Evolutionary conservation across 2,888 invertebrate species (phyloP), one percentile per base, ranked within the genome.

Genomic region (Apamea epomidion): DNA sequence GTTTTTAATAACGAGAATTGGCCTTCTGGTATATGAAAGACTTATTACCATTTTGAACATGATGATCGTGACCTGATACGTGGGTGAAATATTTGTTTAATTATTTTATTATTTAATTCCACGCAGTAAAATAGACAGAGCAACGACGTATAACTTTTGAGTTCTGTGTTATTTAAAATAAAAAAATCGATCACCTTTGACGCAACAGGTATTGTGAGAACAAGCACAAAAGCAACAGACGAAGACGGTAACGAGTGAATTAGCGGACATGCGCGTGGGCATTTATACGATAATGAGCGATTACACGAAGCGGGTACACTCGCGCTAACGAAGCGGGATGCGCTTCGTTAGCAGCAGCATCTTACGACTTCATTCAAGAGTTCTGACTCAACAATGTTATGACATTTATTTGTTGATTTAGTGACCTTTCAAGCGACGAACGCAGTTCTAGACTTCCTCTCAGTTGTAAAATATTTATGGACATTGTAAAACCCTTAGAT

Each of bases 311-410:
- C 83, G 54, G 87, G 76, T 65, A 58, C 82, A 62, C 68, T 32
- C 64, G 29, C n/a, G 32, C 74, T 82, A 86, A 82, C 82, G 69
- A 74, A 58, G 68, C 58, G 64, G n/a, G n/a, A n/a, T n/a, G n/a
- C n/a, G n/a, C n/a, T n/a, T n/a, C n/a, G n/a, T n/a, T n/a, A n/a
- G n/a, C n/a, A n/a, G 82, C 86, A 21, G 58, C 37, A 18, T 72
- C 72, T 12, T n/a, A n/a, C 21, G 51, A 37, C n/a, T 37, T 72
- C 67, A 72, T 72, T 72, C 37, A 68, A 14, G 37, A 72, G 10
- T 67, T n/a, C n/a, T 18, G 67, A 12, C n/a, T 72, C n/a, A 37
- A 21, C 21, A 72, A 65, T 37, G 10, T 6, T 37, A 8, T 12
- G n/a, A 12, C 6, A 65, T 71, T 32, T 7, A 64, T 32, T 65